These are phyloP conservation scores for Stegastes partitus DNA, from an alignment of 2,113 vertebrate genomes.

Conservation along the genomic window DNA sequence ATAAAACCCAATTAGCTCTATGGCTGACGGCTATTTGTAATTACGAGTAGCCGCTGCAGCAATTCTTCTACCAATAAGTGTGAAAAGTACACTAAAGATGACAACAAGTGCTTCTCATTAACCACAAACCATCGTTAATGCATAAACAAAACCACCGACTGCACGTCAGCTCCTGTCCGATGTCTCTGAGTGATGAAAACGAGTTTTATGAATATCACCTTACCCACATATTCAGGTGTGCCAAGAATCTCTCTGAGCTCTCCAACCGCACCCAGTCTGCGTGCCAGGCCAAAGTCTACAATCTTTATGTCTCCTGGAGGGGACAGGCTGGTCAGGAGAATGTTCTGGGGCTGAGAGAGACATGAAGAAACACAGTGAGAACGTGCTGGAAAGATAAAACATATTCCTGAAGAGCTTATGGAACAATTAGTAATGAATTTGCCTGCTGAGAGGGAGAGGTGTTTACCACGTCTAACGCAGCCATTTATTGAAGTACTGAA, in stretches of 20 bases:
- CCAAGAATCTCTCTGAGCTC: slow-evolving; percentile 96
- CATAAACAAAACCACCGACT: not conserved
- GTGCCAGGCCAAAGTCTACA: slow-evolving; percentile 96
- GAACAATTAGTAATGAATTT: not conserved
- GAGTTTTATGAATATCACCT: slow-evolving; percentile 45
- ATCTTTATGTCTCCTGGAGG: slow-evolving; percentile 97
- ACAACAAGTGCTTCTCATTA: not conserved
- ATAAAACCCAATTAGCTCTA: too few relatives aligned
- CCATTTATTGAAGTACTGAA: slow-evolving; percentile 8
- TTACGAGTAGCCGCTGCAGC: too few relatives aligned
- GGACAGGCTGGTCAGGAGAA: slow-evolving; percentile 89
- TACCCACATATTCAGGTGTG: slow-evolving; percentile 97
- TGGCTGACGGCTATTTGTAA: too few relatives aligned
- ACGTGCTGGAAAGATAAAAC: not conserved
- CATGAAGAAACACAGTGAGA: not conserved
- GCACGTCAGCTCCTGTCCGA: not conserved
- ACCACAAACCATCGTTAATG: not conserved
- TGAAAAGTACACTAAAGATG: not conserved
- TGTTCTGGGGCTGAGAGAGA: slow-evolving; percentile 92
- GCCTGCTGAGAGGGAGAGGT: too few relatives aligned
- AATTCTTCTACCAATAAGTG: not conserved
- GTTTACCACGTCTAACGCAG: not conserved
- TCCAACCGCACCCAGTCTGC: slow-evolving; percentile 87
- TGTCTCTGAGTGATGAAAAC: not conserved
- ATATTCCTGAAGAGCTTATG: not conserved